Evolutionary conservation across 2,113 vertebrate species (phyloP).

Genomic region (Papio anubis): DNA sequence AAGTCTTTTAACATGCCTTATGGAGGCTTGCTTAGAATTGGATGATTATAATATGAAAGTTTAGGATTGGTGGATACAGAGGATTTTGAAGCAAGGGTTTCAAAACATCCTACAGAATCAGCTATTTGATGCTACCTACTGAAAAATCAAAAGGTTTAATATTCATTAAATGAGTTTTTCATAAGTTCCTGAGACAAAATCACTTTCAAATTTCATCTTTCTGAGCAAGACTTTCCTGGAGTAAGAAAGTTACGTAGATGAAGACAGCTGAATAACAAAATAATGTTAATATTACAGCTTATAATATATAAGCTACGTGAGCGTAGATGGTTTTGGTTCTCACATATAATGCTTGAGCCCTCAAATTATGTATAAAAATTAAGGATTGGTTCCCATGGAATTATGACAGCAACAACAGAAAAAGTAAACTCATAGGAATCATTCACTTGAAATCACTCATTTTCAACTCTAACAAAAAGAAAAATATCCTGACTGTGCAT

Average conservation of each 20-base stretch:
- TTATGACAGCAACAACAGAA: background rate
- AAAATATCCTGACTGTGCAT: background rate
- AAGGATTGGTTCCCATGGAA: background rate
- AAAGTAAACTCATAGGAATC: background rate
- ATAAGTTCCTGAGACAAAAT: background rate
- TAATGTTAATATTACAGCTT: constrained; percentile 8
- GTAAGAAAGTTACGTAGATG: background rate
- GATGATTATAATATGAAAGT: background rate
- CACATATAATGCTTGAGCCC: background rate
- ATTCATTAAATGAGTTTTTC: constrained; percentile 31
- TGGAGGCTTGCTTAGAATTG: background rate
- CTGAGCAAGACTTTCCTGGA: background rate
- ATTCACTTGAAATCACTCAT: constrained; percentile 8
- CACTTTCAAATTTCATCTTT: constrained; percentile 4
- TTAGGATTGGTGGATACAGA: background rate
- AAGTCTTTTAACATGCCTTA: background rate
- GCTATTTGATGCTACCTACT: background rate
- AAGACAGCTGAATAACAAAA: constrained; percentile 8
- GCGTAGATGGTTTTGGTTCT: constrained; percentile 16
- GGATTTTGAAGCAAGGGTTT: background rate
- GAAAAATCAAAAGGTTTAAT: background rate
- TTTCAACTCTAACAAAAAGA: constrained; percentile 13
- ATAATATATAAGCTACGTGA: background rate
- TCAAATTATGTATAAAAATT: constrained; percentile 37
- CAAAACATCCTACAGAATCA: background rate